Evolutionary conservation across 2,888 invertebrate genomes (phyloP), one percentile per base, ranked within the genome.

Genomic region (Formica aserva): DNA sequence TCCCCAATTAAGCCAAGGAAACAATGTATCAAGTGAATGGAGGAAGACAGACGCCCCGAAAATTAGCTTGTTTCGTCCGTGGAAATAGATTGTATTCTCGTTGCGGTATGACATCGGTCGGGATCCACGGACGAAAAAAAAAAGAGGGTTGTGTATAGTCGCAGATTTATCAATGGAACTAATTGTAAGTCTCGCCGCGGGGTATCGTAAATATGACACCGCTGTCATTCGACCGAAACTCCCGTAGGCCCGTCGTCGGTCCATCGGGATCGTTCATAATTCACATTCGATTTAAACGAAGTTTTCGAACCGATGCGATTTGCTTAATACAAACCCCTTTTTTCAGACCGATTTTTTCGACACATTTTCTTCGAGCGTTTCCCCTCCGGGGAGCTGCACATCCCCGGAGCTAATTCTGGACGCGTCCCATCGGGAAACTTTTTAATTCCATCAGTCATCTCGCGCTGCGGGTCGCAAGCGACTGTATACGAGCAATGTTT

Each of bases 211-310:
- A 90, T 90, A 90, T 65, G 66, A 55, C 80, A 78, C 66, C 82
- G 65, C 83, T 85, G 89, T 90, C 89, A 82, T 76, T 84, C 76
- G 72, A 26, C 57, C 75, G 83, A 83, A 84, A 83, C 57, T 89
- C 88, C 89, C 89, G 62, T 86, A 90, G 91, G 84, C 88, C 86
- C 83, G 88, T 84, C 84, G 88, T 83, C 85, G 18, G 87, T 89
- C 90, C 91, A 74, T 48, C 45, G 90, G 91, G 90, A 90, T 87
- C 85, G 86, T 89, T 88, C 91, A 92, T 93, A 92, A 93, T 93
- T 93, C 91, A 92, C 92, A 91, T 90, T 90, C 88, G 91, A 92
- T 92, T 91, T 90, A 86, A 91, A 91, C 90, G 91, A 92, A 93
- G 90, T 93, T 93, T 83, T 82, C 75, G 77, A 88, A 89, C 91